Conservation (phyloP, 2,888 invertebrate species). For the Dione juno region DNA sequence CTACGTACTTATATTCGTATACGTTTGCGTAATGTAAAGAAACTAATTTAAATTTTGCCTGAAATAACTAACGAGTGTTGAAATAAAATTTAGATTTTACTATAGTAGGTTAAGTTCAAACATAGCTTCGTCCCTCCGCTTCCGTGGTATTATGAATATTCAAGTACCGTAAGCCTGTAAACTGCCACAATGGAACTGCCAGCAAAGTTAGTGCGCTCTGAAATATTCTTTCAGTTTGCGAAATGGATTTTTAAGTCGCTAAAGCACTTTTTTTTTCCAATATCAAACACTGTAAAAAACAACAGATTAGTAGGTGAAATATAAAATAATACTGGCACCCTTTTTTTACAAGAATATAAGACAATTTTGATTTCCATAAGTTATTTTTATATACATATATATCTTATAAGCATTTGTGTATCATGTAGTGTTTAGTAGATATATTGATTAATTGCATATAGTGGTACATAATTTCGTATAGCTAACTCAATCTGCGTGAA, state of each 20-base stretch:
- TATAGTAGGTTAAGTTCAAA: constrained; percentile 36
- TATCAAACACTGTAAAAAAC: constrained; percentile 29
- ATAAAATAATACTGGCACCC: background rate
- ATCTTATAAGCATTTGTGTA: background rate
- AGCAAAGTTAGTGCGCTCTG: constrained; percentile 38
- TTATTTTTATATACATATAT: no score
- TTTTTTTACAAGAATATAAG: constrained; percentile 1
- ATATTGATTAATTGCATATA: no score
- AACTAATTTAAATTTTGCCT: background rate
- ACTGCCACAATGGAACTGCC: constrained; percentile 41
- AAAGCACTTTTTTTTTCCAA: constrained; percentile 34
- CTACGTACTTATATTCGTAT: background rate
- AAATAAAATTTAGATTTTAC: constrained; percentile 29
- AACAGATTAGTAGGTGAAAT: constrained; percentile 5
- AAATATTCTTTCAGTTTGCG: constrained; percentile 42
- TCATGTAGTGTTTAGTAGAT: background rate
- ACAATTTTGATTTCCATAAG: no score
- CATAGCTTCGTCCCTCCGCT: constrained; percentile 28
- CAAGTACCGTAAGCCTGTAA: constrained; percentile 38
- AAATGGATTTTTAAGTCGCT: constrained; percentile 43
- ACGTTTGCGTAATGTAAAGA: constrained; percentile 2
- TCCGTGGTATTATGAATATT: constrained; percentile 38
- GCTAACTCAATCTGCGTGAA: no score
- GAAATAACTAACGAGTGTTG: background rate
- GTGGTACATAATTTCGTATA: no score